Conservation (phyloP, 1,140 invertebrate genomes). For the Drosophila grimshawi region DNA sequence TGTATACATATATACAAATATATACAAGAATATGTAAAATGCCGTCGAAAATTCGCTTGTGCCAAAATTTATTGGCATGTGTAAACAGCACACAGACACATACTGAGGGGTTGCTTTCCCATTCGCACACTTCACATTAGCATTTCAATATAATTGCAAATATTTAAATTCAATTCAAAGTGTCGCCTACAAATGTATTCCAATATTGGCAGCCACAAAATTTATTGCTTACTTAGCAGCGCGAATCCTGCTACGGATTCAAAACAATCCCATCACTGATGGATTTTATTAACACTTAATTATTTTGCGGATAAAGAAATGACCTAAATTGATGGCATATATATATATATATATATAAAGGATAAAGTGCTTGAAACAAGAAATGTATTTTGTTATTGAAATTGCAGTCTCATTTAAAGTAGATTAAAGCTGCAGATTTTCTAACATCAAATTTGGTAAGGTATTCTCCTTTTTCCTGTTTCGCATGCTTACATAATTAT, state of each 20-base stretch:
- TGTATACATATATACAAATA: neutral
- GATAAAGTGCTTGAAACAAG: neutral
- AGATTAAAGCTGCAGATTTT: too few relatives aligned
- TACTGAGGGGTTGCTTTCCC: neutral
- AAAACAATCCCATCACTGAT: neutral
- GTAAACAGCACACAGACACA: slow-evolving; percentile 38
- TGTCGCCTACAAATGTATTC: slow-evolving; percentile 25
- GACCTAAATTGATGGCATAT: slow-evolving; percentile 5
- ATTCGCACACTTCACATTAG: slow-evolving; percentile 24
- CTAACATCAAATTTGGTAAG: too few relatives aligned
- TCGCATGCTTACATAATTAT: too few relatives aligned
- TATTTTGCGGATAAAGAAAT: slow-evolving; percentile 2
- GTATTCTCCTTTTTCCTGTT: too few relatives aligned
- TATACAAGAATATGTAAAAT: slow-evolving; percentile 31
- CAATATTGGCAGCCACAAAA: slow-evolving; percentile 21
- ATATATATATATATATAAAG: neutral
- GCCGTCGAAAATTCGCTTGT: slow-evolving; percentile 52
- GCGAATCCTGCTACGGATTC: neutral
- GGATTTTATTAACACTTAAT: slow-evolving; percentile 13
- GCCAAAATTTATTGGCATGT: slow-evolving; percentile 76
- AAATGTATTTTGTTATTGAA: too few relatives aligned
- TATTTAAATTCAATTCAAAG: slow-evolving; percentile 74
- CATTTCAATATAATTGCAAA: slow-evolving; percentile 81
- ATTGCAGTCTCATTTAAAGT: too few relatives aligned
- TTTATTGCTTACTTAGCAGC: slow-evolving; percentile 26